phyloP scores from a whole-genome alignment of 2,113 vertebrate species.

The Calyptommatus sinebrachiatus region DNA sequence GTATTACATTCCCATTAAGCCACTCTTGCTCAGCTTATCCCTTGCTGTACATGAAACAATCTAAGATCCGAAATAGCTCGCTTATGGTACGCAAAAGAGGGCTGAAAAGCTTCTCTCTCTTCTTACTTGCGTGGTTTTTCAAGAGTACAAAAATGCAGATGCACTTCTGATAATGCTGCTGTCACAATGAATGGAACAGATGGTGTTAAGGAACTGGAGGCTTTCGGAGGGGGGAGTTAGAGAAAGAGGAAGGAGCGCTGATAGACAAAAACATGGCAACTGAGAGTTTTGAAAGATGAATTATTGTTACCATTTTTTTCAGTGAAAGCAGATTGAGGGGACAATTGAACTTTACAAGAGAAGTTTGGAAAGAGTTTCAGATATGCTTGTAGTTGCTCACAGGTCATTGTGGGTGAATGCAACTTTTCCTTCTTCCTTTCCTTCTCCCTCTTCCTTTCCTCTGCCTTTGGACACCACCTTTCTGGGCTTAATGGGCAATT shows the following conservation, averaged over 20 bases:
- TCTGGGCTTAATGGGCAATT: neutral
- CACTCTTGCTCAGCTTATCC: neutral
- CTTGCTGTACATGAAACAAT: neutral
- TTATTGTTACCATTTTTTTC: constrained; percentile 3
- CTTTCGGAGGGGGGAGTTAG: neutral
- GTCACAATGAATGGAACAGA: constrained; percentile 17
- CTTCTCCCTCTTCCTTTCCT: too few species aligned
- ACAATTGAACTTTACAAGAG: neutral
- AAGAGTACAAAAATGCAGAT: neutral
- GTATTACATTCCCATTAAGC: too few species aligned
- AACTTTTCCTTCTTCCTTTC: neutral
- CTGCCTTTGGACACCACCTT: too few species aligned
- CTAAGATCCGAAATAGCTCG: neutral
- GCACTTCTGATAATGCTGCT: constrained; percentile 1
- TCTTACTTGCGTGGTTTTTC: neutral
- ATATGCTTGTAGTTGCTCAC: too few species aligned
- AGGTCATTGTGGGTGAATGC: neutral
- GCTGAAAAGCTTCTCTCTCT: neutral
- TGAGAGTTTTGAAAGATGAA: neutral
- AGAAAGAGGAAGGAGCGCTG: neutral
- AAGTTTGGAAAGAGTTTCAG: neutral
- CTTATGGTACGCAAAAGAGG: neutral
- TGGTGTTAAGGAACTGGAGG: constrained; percentile 8
- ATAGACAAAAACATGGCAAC: constrained; percentile 8
- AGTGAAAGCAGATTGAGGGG: neutral